Percentiles rank a stretch among this genome's conserved stretches.
These are phyloP conservation scores for Cuculus canorus DNA, from an alignment of 2,797 vertebrate species.

Conservation along the genomic window DNA sequence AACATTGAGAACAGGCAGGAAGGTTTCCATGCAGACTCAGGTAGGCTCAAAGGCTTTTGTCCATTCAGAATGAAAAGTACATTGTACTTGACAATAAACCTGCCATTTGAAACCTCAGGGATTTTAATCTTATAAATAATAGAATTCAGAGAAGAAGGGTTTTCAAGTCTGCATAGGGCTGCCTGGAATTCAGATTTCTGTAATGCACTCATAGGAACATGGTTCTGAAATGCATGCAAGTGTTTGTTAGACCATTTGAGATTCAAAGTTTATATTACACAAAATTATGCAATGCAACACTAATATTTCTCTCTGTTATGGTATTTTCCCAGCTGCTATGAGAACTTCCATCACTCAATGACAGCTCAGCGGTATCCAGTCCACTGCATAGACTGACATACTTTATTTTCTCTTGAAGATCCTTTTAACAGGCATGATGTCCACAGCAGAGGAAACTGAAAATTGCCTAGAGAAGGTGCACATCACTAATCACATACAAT, in stretches of 20 bases:
- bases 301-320: conserved; percentile 57
- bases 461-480: background rate
- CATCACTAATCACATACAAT: background rate
- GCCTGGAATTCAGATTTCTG: conserved; percentile 74
- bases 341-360: conserved; percentile 59
- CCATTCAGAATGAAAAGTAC: conserved; percentile 62
- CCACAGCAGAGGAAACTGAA: background rate
- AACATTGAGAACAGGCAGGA: conserved; percentile 9
- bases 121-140: conserved; percentile 72
- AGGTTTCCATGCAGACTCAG: conserved; percentile 36
- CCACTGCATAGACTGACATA: conserved; percentile 1
- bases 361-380: conserved; percentile 50
- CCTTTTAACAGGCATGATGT: background rate
- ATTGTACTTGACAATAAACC: conserved; percentile 72
- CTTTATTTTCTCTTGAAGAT: conserved; percentile 21
- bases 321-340: conserved; percentile 40
- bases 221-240: conserved; percentile 47
- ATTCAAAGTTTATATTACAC: conserved; percentile 46
- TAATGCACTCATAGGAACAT: conserved; percentile 2
- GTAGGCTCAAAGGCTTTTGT: conserved; percentile 61
- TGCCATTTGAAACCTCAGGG: conserved; percentile 72
- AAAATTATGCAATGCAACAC: conserved; percentile 61
- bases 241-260: background rate
- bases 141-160: conserved; percentile 56
- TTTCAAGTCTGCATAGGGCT: conserved; percentile 57